Conservation (phyloP, 2,797 vertebrate species). For the Chelidonichthys spinosus region DNA sequence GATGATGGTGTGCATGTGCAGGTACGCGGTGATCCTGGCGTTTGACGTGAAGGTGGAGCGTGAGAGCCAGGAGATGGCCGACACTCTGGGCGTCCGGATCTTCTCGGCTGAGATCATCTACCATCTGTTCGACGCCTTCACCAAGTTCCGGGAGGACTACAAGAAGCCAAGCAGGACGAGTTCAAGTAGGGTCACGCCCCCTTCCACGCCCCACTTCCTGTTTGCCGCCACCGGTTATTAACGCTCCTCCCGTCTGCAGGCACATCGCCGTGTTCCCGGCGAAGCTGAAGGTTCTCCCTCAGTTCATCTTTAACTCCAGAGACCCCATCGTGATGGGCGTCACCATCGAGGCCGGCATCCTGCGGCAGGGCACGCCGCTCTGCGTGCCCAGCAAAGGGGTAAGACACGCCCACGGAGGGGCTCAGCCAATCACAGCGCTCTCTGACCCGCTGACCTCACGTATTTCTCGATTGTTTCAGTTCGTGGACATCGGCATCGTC, state of each 20-base stretch:
- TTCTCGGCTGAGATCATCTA: slow-evolving; percentile 99
- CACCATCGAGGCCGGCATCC: slow-evolving; percentile 90
- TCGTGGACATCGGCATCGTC: slow-evolving; percentile 96
- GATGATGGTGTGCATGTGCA: slow-evolving; percentile 50
- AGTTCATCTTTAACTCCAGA: slow-evolving; percentile 99
- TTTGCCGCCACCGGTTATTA: too few species aligned
- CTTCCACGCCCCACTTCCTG: too few species aligned
- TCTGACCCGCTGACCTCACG: too few species aligned
- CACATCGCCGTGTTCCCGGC: slow-evolving; percentile 96
- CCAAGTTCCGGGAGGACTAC: slow-evolving; percentile 97
- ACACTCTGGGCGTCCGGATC: slow-evolving; percentile 93
- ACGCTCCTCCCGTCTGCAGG: slow-evolving; percentile 70
- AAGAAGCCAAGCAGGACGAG: slow-evolving; percentile 99
- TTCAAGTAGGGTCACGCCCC: slow-evolving; percentile 87
- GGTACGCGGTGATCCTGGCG: slow-evolving; percentile 94
- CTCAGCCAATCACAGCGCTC: too few species aligned
- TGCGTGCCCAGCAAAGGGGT: slow-evolving; percentile 97
- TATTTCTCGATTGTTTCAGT: slow-evolving; percentile 76
- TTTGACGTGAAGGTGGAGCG: slow-evolving; percentile 97
- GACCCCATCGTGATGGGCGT: slow-evolving; percentile 98
- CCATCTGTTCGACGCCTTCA: slow-evolving; percentile 98
- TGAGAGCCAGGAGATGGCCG: slow-evolving; percentile 98
- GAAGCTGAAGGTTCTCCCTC: slow-evolving; percentile 95
- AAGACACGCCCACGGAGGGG: slow-evolving; percentile 61
- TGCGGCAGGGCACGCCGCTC: slow-evolving; percentile 93